Evolutionary conservation across 2,797 vertebrate species (phyloP), one percentile per base, ranked within the genome.

Genomic region (Podargus strigoides): DNA sequence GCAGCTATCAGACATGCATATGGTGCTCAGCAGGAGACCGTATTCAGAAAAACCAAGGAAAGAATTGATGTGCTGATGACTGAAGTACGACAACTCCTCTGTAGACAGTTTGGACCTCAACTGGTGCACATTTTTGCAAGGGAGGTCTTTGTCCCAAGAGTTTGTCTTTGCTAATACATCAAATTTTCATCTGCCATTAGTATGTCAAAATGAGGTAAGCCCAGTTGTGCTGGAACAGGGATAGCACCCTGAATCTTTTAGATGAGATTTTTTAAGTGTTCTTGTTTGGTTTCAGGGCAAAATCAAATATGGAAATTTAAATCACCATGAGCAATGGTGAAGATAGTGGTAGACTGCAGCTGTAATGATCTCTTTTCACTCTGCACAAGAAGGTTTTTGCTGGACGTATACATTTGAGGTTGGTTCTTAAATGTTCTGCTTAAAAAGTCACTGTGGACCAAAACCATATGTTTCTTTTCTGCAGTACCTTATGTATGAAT

Each of bases 401-500:
- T 96, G 94, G 88, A 76, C 62, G 2, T 92, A 67, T n/a, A 76
- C 32, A 28, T 92, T 87, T 89, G 62, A 95, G 87, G 74, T 76
- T 73, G 7, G 30, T 90, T 96, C 94, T 95, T 95, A 89, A 96
- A 94, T 89, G 75, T 96, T 96, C 97, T 92, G 52, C 78, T 96
- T 92, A 96, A 93, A 78, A 95, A 96, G 96, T 82, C 93, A 96
- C 85, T 56, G 86, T 85, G 90, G 95, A 92, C 91, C 94, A 82
- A 95, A 97, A 94, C 20, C 96, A 94, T 96, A 95, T 96, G 96
- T 94, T 96, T 87, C 93, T 86, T 96, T 97, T 97, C 96, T 94
- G 69, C 97, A 87, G 92, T 87, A 85, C 93, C 95, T 97, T 96
- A 83, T 86, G 80, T 87, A 96, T 93, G 94, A 96, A 83, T 96